Percentiles rank a stretch among this genome's conserved stretches.
Conservation (phyloP, 2,113 vertebrate species). For the Pelvicachromis taeniatus region DNA sequence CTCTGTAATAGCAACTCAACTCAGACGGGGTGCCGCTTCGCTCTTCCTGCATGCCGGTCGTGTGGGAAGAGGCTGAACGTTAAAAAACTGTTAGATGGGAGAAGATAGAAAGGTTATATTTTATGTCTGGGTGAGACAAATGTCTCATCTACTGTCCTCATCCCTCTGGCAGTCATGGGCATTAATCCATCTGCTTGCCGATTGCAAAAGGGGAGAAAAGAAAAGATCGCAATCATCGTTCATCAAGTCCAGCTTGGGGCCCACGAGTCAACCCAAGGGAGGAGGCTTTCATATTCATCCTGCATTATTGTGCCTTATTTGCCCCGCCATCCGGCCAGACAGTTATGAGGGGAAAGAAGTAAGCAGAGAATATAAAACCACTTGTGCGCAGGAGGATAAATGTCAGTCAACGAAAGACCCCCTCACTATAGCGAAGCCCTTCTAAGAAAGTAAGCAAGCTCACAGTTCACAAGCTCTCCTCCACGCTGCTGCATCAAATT, state of each 20-base stretch:
- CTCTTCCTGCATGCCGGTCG: neutral
- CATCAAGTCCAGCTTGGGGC: constrained; percentile 40
- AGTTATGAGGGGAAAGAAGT: constrained; percentile 28
- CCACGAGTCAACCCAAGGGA: neutral
- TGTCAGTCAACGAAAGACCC: constrained; percentile 32
- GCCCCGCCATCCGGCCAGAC: neutral
- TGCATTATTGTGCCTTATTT: constrained; percentile 34
- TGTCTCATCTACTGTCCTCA: constrained; percentile 26
- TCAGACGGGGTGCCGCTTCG: neutral
- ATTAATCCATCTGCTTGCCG: constrained; percentile 52
- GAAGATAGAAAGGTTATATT: constrained; percentile 72
- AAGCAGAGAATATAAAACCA: constrained; percentile 37
- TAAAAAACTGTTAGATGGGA: neutral
- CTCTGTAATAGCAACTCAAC: neutral
- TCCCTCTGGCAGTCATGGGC: constrained; percentile 37
- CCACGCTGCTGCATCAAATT: neutral
- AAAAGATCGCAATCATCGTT: constrained; percentile 46
- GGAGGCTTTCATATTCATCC: constrained; percentile 51
- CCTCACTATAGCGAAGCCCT: neutral
- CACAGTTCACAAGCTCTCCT: neutral
- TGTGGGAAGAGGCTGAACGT: constrained; percentile 7
- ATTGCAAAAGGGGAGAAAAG: constrained; percentile 12
- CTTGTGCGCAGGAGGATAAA: constrained; percentile 58
- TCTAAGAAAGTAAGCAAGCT: constrained; percentile 33
- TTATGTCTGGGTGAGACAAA: constrained; percentile 63